Evolutionary conservation across 2,113 vertebrate species (phyloP).

Genomic region (Orientallactaga bullata): DNA sequence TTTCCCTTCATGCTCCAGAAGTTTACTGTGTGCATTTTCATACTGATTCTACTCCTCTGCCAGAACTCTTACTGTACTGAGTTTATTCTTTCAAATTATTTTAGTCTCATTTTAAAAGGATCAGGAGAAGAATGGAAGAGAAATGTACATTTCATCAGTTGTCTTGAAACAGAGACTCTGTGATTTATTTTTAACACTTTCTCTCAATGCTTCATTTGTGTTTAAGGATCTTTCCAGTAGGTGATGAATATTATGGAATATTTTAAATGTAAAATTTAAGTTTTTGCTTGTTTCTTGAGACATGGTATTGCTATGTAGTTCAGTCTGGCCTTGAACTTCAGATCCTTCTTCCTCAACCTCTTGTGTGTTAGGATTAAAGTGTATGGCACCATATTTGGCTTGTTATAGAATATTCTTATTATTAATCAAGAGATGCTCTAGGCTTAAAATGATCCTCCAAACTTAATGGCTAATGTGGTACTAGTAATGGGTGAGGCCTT

Average conservation of each 20-base stretch:
- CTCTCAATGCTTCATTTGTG: neutral
- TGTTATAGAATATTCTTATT: neutral
- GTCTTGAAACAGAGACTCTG: neutral
- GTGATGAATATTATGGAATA: neutral
- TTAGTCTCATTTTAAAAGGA: neutral
- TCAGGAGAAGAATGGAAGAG: neutral
- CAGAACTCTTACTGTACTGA: neutral
- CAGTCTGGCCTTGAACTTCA: neutral
- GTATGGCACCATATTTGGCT: neutral
- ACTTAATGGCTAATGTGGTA: neutral
- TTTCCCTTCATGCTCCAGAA: neutral
- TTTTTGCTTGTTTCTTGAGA: neutral
- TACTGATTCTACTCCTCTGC: neutral
- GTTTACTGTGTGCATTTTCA: neutral
- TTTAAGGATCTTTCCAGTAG: neutral
- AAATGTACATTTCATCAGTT: neutral
- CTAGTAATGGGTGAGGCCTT: too few species aligned
- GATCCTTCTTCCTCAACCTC: neutral
- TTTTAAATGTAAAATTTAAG: neutral
- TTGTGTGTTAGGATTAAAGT: neutral
- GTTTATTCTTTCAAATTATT: neutral
- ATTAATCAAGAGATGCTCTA: neutral
- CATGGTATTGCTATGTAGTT: neutral
- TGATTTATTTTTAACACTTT: neutral
- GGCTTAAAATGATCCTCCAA: neutral